Conservation (phyloP, 2,888 invertebrate genomes). For the Conomelus anceps region DNA sequence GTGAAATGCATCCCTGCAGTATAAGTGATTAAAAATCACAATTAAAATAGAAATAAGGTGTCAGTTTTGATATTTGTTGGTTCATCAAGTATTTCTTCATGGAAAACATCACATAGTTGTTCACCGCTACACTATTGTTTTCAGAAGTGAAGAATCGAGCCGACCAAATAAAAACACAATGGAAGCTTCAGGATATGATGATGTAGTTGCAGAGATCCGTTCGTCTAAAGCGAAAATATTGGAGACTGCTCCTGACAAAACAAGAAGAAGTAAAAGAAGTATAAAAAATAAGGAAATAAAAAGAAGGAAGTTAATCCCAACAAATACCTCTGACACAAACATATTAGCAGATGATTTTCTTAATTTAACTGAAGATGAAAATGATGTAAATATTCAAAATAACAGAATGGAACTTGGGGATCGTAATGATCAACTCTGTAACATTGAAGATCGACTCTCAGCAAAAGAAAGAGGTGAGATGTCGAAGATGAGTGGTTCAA, state of each 20-base stretch:
- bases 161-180: background rate
- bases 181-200: background rate
- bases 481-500: background rate
- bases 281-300: no score
- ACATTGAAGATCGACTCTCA: background rate
- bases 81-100: no score
- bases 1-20: no score
- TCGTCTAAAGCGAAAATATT: background rate
- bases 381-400: background rate
- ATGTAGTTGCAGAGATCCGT: background rate
- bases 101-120: no score
- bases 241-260: background rate
- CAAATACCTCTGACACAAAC: background rate
- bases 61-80: no score
- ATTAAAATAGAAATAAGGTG: no score
- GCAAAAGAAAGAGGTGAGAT: background rate
- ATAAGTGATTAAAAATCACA: no score
- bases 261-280: background rate
- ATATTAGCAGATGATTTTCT: background rate
- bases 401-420: background rate
- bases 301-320: background rate
- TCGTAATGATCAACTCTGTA: background rate
- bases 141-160: no score
- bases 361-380: background rate
- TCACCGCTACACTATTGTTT: background rate